Base-by-base conservation (phyloP, 1,140 invertebrate species). In the Pogonognathellus flavescens region DNA sequence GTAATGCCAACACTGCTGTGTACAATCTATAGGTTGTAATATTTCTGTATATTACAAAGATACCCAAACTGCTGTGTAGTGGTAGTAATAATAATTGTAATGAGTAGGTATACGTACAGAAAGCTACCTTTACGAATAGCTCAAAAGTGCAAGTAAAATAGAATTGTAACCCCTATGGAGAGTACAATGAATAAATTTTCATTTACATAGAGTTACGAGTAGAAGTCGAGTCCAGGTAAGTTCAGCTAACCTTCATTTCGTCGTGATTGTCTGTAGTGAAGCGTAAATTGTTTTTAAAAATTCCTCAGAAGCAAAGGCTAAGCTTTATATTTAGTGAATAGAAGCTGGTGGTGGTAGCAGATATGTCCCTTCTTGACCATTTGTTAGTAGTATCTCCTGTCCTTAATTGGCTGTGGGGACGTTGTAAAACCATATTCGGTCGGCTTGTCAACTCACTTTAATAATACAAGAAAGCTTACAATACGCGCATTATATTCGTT, bases 351-450 rank as follows among this genome's bases (percentile, higher is more conserved):
- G 31, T 49, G 14, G 18, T n/a, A 3, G 22, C 13, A 25, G 80
- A 18, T 83, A 18, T 18, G 31, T 62, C 59, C 49, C 53, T 52
- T 52, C 41, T 76, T 70, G 50, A 50, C 53, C 83, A 55, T 66
- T 82, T 62, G 25, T 70, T 57, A 25, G 57, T 66, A 55, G 57
- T 66, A 55, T 70, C 50, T 82, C 16, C 60, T 87, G 59, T 85
- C 84, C 86, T 87, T 87, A 87, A 87, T 87, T 87, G 86, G 86
- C 80, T 83, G 55, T 80, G 80, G 86, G 50, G 59, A 60, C 84
- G 62, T 84, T 87, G 86, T 87, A 85, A 84, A 87, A 83, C 83
- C 83, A 86, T 84, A 84, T 86, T 86, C 85, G 85, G 85, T 76
- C 81, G 70, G 70, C 82, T 86, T 86, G 86, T 86, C 86, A 86